These are phyloP conservation scores for Otus sunia DNA, from an alignment of 2,113 vertebrate species.

Conservation along the genomic window DNA sequence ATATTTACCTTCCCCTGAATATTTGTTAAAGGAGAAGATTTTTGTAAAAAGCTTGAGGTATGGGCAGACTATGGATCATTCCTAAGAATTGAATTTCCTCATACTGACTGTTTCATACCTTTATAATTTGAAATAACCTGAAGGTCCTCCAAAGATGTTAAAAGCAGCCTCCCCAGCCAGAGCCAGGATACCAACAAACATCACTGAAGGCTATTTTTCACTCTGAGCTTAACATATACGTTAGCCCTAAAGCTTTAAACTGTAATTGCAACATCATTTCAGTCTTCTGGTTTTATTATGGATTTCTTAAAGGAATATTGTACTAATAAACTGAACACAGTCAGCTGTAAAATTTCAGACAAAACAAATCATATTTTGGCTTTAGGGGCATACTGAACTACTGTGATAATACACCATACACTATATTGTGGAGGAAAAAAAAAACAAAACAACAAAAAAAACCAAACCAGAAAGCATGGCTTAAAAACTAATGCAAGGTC, in stretches of 20 bases:
- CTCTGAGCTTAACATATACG: neutral
- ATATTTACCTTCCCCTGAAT: neutral
- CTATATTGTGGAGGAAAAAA: neutral
- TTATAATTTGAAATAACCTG: neutral
- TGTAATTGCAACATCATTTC: neutral
- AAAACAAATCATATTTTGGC: neutral
- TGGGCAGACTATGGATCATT: neutral
- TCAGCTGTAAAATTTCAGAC: conserved; percentile 5
- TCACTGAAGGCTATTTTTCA: neutral
- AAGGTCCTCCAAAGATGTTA: neutral
- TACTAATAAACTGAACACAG: neutral
- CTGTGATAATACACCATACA: neutral
- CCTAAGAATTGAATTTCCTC: neutral
- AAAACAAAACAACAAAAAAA: too few species aligned
- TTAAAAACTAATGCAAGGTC: neutral
- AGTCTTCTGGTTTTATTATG: neutral
- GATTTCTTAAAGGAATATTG: conserved; percentile 9
- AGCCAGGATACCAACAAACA: neutral
- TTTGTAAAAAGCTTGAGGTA: neutral
- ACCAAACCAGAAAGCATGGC: neutral
- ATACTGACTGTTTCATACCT: neutral
- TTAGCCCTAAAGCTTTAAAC: neutral
- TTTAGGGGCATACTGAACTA: neutral
- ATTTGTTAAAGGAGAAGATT: neutral
- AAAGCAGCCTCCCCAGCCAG: neutral